Evolutionary conservation across 1,140 invertebrate species (phyloP).

Genomic region (Bathynomus jamesi): DNA sequence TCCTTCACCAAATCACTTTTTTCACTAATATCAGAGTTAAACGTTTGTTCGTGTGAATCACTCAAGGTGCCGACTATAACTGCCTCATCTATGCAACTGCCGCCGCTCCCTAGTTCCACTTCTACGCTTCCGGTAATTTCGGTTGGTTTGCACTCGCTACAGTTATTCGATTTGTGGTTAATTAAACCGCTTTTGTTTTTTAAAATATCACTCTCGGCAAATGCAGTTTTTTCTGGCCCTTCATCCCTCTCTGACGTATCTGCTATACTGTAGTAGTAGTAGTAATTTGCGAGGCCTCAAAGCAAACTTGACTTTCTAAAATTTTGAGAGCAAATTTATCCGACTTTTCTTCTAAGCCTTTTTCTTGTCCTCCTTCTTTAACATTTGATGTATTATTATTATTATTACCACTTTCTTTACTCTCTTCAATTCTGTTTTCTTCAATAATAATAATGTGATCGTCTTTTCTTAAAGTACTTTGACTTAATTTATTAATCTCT

Average conservation of each 20-base stretch:
- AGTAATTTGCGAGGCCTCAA: no score
- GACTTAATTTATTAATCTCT: no score
- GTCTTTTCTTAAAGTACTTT: no score
- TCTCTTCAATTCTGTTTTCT: not conserved
- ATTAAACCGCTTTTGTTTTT: not conserved
- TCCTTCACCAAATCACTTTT: not conserved
- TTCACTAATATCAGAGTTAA: not conserved
- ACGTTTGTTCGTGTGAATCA: conserved; percentile 20
- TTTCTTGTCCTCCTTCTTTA: no score
- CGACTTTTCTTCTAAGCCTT: no score
- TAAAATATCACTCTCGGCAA: conserved; percentile 1
- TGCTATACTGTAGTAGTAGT: no score
- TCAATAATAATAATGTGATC: no score
- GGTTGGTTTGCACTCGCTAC: not conserved
- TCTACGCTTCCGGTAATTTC: conserved; percentile 24
- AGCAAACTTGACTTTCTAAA: no score
- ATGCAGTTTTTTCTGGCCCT: no score
- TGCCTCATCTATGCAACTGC: conserved; percentile 17
- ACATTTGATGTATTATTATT: not conserved
- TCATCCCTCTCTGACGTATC: no score
- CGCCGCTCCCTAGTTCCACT: conserved; percentile 28
- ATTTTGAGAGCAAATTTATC: no score
- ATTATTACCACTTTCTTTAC: not conserved
- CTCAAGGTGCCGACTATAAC: conserved; percentile 15
- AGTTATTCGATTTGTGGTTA: not conserved